Evolutionary conservation across 2,888 invertebrate species (phyloP), one percentile per base, ranked within the genome.

Genomic region (Platerodrilus igneus): DNA sequence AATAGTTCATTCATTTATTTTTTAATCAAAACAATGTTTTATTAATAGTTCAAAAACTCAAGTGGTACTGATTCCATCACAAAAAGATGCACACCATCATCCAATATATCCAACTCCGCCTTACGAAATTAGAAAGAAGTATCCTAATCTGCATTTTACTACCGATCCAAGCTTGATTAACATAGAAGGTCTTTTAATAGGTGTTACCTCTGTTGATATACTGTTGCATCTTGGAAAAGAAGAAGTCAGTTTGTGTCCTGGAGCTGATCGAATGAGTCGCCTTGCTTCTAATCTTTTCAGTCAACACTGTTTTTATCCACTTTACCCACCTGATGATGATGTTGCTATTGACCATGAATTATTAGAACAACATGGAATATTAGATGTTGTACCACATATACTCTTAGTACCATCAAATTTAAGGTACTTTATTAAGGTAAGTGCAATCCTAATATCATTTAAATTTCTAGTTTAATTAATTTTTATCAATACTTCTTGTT

Each of bases 51-150:
- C 30, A 33, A 29, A 38, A 22, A 37, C 42, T 13, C 38, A 83
- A 53, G 75, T 92, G 26, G 74, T 89, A 31, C 62, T 94, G 37
- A 78, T 90, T 11, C 75, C 92, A 3, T 89, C 85, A 22, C 71
- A 72, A 43, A 79, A 80, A 55, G 95, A 95, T 61, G 79, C 79
- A 0, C 83, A 87, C 66, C 83, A 86, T 54, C 77, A 83, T 47
- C 74, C 79, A 30, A 78, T 92, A 1, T 95, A 83, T 66, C 94
- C 94, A 3, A 91, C 91, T 0, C 85, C 86, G 7, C 80, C 90
- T 1, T 86, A 79, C 57, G 56, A 65, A n/a, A 58, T 76, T 5
- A 71, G 73, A 7, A 71, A 74, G 48, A 72, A 71, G 28, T 76
- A 75, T 56, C 55, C 74, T 5, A 83, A 85, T 64, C 64, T 87